These are phyloP conservation scores for Notocelia uddmanniana DNA, from an alignment of 2,888 invertebrate species.

Conservation along the genomic window DNA sequence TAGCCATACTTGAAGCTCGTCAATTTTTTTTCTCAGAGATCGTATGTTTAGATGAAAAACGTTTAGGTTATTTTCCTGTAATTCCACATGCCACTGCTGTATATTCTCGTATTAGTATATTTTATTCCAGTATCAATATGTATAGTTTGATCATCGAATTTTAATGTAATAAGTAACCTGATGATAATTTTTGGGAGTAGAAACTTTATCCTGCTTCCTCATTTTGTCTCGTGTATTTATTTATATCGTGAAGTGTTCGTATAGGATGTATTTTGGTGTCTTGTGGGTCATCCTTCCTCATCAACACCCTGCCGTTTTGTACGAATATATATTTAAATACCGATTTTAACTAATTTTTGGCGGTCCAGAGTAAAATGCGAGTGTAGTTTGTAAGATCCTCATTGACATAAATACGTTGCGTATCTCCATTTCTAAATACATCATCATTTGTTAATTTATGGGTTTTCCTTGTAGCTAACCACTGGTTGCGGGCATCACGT, in stretches of 20 bases:
- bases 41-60: constrained; percentile 5
- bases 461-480: no score
- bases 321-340: background rate
- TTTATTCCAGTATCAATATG: background rate
- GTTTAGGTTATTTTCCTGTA: background rate
- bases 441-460: no score
- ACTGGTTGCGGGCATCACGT: no score
- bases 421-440: no score
- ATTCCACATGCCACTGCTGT: background rate
- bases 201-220: background rate
- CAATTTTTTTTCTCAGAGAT: constrained; percentile 5
- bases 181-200: background rate
- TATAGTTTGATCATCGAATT: background rate
- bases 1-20: background rate
- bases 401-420: no score
- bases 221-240: background rate
- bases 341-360: no score
- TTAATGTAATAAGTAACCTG: background rate
- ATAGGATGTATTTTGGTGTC: background rate
- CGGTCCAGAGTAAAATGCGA: no score
- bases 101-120: background rate
- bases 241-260: background rate
- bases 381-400: no score
- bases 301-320: background rate
- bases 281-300: constrained; percentile 5